Evolutionary conservation across 2,113 vertebrate species (phyloP).

Genomic region (Burhinus oedicnemus): DNA sequence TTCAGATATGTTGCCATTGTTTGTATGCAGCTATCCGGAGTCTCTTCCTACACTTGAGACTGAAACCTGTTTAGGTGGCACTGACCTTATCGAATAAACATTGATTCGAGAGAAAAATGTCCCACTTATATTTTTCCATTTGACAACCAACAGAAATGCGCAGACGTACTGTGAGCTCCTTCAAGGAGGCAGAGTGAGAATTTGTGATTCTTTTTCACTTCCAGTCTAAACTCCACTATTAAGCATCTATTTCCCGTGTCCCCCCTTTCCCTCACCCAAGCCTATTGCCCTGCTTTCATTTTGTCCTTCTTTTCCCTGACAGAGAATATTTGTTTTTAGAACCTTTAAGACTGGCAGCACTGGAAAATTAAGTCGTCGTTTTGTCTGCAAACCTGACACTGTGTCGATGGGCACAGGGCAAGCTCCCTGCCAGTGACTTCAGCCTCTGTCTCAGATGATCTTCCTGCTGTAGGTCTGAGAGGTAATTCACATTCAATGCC

Average conservation of each 20-base stretch:
- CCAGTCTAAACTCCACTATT: neutral
- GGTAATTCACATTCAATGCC: slow-evolving; percentile 44
- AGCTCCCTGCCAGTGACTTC: slow-evolving; percentile 12
- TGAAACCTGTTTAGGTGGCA: neutral
- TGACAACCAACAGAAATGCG: slow-evolving; percentile 1
- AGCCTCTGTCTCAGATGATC: neutral
- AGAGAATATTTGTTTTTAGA: neutral
- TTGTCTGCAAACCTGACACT: slow-evolving; percentile 20
- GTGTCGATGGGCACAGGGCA: neutral
- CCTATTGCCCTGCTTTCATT: neutral
- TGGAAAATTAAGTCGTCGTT: slow-evolving; percentile 35
- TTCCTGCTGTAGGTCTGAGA: neutral
- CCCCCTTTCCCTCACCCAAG: neutral
- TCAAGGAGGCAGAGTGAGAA: neutral
- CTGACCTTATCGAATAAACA: neutral
- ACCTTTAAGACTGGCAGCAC: neutral
- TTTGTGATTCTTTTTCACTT: neutral
- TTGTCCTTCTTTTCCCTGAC: neutral
- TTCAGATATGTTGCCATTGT: neutral
- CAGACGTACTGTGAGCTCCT: neutral
- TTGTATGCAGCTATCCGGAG: neutral
- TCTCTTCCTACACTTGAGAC: neutral
- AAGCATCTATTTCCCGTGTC: neutral
- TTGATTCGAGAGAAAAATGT: neutral
- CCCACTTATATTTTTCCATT: neutral